These are phyloP conservation scores for Apogon hyalosoma DNA, from an alignment of 2,797 vertebrate genomes.

Conservation along the genomic window DNA sequence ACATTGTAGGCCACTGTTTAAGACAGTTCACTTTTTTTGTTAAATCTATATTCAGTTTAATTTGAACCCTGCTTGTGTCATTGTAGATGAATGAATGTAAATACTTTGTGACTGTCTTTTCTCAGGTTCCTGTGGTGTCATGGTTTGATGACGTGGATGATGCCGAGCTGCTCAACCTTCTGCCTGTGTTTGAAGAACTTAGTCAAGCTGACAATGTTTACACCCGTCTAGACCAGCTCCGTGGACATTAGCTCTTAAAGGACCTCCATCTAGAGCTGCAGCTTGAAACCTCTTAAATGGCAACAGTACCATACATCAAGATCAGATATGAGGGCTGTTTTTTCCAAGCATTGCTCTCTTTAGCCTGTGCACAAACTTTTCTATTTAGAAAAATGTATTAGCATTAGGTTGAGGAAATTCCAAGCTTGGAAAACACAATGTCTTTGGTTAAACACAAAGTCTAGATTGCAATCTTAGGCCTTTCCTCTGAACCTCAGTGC, in stretches of 20 bases:
- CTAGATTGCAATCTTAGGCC: conserved; percentile 47
- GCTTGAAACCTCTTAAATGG: conserved; percentile 15
- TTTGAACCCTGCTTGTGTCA: background rate
- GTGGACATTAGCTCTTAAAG: conserved; percentile 77
- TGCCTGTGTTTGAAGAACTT: conserved; percentile 93
- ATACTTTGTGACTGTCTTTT: conserved; percentile 1
- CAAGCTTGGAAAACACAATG: conserved; percentile 37
- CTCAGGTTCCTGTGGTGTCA: conserved; percentile 91
- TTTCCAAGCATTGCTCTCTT: conserved; percentile 23
- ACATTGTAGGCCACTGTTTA: background rate
- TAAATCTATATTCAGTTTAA: background rate
- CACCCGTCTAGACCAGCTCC: conserved; percentile 88
- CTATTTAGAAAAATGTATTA: conserved; percentile 37
- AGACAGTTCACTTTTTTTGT: background rate
- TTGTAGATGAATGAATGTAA: background rate
- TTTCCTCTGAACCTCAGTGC: conserved; percentile 42
- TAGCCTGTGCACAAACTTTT: conserved; percentile 40
- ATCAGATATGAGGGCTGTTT: conserved; percentile 5
- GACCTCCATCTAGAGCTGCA: conserved; percentile 1
- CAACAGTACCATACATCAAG: conserved; percentile 11
- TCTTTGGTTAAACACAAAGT: conserved; percentile 24
- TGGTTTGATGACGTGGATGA: conserved; percentile 95
- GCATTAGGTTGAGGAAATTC: conserved; percentile 33
- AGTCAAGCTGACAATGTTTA: conserved; percentile 91
- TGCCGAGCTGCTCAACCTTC: conserved; percentile 90